Evolutionary conservation across 2,113 vertebrate species (phyloP).

Genomic region (Platysternon megacephalum): DNA sequence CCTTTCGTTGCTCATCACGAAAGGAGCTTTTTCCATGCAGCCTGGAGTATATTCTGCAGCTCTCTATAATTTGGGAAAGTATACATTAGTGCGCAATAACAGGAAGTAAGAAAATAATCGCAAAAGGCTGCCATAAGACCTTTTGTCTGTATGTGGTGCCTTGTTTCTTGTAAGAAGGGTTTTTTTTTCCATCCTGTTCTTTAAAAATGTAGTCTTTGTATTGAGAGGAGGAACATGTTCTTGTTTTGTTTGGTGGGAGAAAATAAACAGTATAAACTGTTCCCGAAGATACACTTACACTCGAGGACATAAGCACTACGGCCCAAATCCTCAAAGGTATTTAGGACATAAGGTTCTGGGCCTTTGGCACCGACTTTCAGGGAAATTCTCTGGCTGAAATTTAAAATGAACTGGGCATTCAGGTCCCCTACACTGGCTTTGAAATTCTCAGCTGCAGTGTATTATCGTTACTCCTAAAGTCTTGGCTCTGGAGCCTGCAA

Average conservation of each 20-base stretch:
- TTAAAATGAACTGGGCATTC: background rate
- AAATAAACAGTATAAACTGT: background rate
- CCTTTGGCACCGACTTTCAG: background rate
- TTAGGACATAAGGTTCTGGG: background rate
- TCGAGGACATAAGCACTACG: fast-evolving
- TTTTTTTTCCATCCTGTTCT: background rate
- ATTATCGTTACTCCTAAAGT: background rate
- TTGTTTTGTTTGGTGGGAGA: constrained; percentile 12
- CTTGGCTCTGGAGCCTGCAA: background rate
- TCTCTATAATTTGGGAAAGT: constrained; percentile 22
- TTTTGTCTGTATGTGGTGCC: background rate
- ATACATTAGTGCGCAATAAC: constrained; percentile 33
- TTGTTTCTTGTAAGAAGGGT: background rate
- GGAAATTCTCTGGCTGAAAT: background rate
- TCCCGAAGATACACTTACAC: background rate
- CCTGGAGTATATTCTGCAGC: background rate
- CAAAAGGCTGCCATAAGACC: constrained; percentile 4
- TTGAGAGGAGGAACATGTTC: background rate
- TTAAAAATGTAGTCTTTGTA: constrained; percentile 14
- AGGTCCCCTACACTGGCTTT: background rate
- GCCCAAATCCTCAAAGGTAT: background rate
- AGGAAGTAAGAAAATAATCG: background rate
- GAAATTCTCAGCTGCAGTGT: background rate
- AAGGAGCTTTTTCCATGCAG: background rate
- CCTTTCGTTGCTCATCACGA: background rate